Evolutionary conservation across 2,113 vertebrate species (phyloP).

Genomic region (Chroicocephalus ridibundus): DNA sequence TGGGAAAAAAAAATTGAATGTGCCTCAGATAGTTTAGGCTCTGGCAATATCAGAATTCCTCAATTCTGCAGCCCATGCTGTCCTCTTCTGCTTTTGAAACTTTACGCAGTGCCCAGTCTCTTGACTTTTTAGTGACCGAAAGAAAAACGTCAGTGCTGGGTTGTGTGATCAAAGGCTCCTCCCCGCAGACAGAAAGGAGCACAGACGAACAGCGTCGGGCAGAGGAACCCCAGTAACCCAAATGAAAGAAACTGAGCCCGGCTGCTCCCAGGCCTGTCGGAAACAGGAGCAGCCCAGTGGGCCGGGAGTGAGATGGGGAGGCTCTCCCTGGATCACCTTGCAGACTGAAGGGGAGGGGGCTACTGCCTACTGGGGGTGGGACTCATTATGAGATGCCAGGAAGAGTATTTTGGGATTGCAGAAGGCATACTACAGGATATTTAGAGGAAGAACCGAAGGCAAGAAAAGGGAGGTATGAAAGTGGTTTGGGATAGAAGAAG

Average conservation of each 20-base stretch:
- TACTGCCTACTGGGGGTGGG: not conserved
- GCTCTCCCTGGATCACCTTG: not conserved
- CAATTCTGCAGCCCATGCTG: rapidly evolving
- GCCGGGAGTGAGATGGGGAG: rapidly evolving
- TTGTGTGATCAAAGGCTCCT: not conserved
- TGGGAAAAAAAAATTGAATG: not conserved
- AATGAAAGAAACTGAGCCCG: not conserved
- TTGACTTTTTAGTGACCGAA: not conserved
- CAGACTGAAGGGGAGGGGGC: not conserved
- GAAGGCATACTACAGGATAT: not conserved
- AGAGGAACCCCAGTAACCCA: not conserved
- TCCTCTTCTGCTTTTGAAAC: not conserved
- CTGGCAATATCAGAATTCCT: not conserved
- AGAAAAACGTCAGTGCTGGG: not conserved
- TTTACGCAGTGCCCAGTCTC: not conserved
- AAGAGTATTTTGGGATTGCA: not conserved
- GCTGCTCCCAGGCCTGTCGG: not conserved
- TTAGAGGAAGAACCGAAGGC: not conserved
- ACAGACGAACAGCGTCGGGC: not conserved
- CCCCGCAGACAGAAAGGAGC: not conserved
- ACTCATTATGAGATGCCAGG: not conserved
- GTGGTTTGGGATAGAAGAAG: not conserved
- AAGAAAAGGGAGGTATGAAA: not conserved
- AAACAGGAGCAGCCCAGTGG: not conserved
- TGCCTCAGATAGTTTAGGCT: not conserved